Conservation (phyloP, 2,113 vertebrate species). For the Amblyopsis rosae region DNA sequence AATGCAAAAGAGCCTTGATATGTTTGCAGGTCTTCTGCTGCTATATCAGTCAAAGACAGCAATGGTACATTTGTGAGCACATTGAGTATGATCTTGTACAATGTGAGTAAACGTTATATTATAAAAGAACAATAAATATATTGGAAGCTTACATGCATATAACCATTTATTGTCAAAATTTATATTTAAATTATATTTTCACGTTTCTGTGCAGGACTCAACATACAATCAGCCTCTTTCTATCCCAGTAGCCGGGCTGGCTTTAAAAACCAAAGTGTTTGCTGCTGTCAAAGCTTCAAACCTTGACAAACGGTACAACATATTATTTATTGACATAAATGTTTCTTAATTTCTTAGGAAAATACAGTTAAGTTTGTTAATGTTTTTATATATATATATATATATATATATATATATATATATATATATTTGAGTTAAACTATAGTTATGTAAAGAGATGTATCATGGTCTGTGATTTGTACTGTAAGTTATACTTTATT, state of each 20-base stretch:
- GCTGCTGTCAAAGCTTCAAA: conserved; percentile 95
- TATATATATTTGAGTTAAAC: neutral
- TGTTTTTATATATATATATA: too few species aligned
- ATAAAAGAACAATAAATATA: neutral
- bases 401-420: too few species aligned
- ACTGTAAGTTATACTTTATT: neutral
- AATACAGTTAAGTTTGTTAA: neutral
- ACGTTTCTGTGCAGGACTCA: conserved; percentile 83
- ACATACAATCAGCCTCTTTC: conserved; percentile 88
- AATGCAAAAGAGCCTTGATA: conserved; percentile 5
- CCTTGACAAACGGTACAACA: conserved; percentile 88
- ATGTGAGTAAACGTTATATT: conserved; percentile 80
- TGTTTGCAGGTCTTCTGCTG: conserved; percentile 87
- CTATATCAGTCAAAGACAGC: conserved; percentile 92
- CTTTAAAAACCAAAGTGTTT: conserved; percentile 97
- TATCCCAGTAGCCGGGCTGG: conserved; percentile 87
- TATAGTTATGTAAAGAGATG: neutral
- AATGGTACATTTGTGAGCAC: conserved; percentile 98
- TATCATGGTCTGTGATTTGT: neutral
- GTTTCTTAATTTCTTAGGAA: neutral
- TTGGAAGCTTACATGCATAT: neutral
- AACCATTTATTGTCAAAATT: neutral
- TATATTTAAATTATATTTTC: neutral
- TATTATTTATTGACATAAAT: neutral
- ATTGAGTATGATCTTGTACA: conserved; percentile 92